Base-by-base conservation (phyloP, 1,140 invertebrate species). In the Ips typographus region DNA sequence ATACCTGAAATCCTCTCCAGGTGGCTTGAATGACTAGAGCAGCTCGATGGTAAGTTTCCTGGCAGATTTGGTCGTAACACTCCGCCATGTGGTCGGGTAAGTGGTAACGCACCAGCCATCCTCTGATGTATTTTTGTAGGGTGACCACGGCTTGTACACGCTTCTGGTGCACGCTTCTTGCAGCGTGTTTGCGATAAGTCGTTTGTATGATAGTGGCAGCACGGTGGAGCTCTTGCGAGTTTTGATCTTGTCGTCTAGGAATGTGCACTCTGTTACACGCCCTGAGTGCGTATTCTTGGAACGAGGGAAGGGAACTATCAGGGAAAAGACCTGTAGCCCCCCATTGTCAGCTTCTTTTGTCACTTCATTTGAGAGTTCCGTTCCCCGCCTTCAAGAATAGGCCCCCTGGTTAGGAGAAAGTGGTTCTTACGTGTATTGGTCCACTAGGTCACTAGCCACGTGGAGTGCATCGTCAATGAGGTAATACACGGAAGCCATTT, bases 401-500 rank as follows among this genome's bases (percentile, higher is more conserved):
- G 22, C 22, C 22, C 22, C 22, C 22, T 22, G 22, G 22, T 22
- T 22, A 22, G 22, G 22, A 22, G 22, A 22, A 22, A 22, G 22
- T 22, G 22, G 22, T 22, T 66, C 68, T 69, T 70, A 75, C 73
- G 56, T 58, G 44, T 75, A 75, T 65, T 67, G 70, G 7, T 65
- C 41, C 3, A 74, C 53, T 43, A 75, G 68, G 39, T 68, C 56
- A 40, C 68, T 59, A 62, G 66, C 56, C n/a, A 72, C 58, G 38
- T 75, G 65, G n/a, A 68, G 3, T 40, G 70, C 72, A 52, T 75
- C 74, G 39, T 71, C 59, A 55, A 40, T 62, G 38, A 75, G 60
- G 49, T 72, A 65, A 63, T 73, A 73, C n/a, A 73, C 67, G 8
- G 73, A 75, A n/a, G 73, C 73, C 73, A 75, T 75, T 62, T 22